Evolutionary conservation across 1,140 invertebrate species (phyloP), one percentile per base, ranked within the genome.

Genomic region (Bombus waltoni): DNA sequence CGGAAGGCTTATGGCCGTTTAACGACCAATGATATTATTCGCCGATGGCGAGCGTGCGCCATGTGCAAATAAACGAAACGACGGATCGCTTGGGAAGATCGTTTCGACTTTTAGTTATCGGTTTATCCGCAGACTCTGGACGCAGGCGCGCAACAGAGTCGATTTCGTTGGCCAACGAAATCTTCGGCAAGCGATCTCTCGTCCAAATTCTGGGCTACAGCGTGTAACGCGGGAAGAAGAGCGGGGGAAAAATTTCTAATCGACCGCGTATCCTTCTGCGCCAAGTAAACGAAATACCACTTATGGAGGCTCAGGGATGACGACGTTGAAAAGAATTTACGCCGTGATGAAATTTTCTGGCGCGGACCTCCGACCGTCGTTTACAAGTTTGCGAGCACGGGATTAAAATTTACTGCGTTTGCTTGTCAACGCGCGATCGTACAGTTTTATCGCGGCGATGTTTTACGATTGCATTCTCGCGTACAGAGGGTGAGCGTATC

Each of bases 331-430:
- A 57, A 59, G 15, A 57, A 57, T 53, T 57, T 57, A 38, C 15
- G 32, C 2, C 10, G n/a, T 1, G 11, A 57, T 28, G 25, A n/a
- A 59, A 76, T 40, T 76, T 59, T 59, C 35, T 40, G 11, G 15
- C 4, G 1, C 10, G 35, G 4, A 44, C 6, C 2, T 3, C 10
- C 11, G 10, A 11, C 1, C 10, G 35, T 4, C 2, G 6, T 53
- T 13, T 35, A 53, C 44, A 53, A 25, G 32, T 59, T 59, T 32
- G 15, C 35, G 35, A 73, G 28, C 22, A 44, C 32, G 11, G 22
- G 8, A 73, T 73, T 59, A 73, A 62, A 59, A 81, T 81, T 73
- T 73, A 81, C 3, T 62, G 15, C 11, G 22, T n/a, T 40, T 42
- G 38, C 38, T 44, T 73, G 47, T 73, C 70, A 62, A 59, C 70